Evolutionary conservation across 2,113 vertebrate genomes (phyloP).

Genomic region (Plectropomus leopardus): DNA sequence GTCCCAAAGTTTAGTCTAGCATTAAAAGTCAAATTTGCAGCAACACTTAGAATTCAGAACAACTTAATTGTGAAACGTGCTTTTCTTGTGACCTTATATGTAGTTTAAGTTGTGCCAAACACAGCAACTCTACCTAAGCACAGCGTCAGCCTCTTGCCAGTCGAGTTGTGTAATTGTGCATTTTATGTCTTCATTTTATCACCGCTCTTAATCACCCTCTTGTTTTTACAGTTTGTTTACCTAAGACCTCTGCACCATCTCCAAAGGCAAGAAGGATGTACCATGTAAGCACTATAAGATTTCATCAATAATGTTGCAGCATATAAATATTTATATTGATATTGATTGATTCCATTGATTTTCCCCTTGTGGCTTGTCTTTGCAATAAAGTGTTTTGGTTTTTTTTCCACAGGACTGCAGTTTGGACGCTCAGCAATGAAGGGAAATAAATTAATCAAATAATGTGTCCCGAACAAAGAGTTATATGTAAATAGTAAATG

Average conservation of each 20-base stretch:
- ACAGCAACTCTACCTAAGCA: background rate
- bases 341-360: conserved; percentile 1
- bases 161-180: background rate
- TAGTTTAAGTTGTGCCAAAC: background rate
- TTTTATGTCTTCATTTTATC: background rate
- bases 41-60: background rate
- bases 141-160: background rate
- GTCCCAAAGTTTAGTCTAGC: too few relatives aligned
- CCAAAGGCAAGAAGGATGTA: conserved; percentile 57
- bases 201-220: conserved; percentile 5
- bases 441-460: conserved; percentile 35
- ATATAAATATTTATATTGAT: conserved; percentile 5
- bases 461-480: conserved; percentile 52
- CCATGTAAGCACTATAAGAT: conserved; percentile 48
- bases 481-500: conserved; percentile 71
- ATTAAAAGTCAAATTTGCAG: background rate
- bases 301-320: background rate
- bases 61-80: too few relatives aligned
- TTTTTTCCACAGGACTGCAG: conserved; percentile 51
- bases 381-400: background rate
- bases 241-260: conserved; percentile 64
- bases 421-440: conserved; percentile 39
- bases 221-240: conserved; percentile 83
- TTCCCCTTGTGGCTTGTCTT: background rate
- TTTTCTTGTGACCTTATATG: background rate